Evolutionary conservation across 2,113 vertebrate genomes (phyloP), one percentile per base, ranked within the genome.

Genomic region (Chinchilla lanigera): DNA sequence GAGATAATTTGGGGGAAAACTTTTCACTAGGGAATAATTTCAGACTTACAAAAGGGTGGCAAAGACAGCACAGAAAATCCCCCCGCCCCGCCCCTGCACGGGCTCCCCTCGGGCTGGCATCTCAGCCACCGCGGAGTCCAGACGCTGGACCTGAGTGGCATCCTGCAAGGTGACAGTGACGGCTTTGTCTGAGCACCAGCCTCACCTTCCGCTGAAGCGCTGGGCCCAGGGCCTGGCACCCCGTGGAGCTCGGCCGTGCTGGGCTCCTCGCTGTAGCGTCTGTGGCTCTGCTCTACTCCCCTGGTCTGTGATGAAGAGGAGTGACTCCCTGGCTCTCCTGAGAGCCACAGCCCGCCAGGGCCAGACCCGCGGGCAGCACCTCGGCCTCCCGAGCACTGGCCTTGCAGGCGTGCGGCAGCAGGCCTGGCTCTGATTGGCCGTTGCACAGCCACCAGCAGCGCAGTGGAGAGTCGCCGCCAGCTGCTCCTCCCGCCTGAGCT

Each of bases 381-480:
- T 24, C 10, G 6, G 9, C 8, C 52, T 20, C 8, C n/a, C 35
- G 13, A 26, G 41, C 1, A 24, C 71, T 28, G 38, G 24, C 41
- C 19, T 26, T 26, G 41, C 10, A 3, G 65, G 33, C 17, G 65
- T 69, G 60, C 0, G 35, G 65, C 65, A 26, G 24, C 71, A 28
- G 38, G 41, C 11, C 65, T n/a, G 35, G 20, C n/a, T 41, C 86
- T 54, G 56, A 1, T 12, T 38, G 5, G 7, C 41, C 26, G 0
- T 20, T n/a, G 80, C 52, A 6, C 4, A 11, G 35, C 78, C 20
- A 4, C 4, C 3, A 3, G 63, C 9, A 30, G 56, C 5, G 0
- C 69, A 41, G 38, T 22, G 47, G 33, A 80, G 20, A 61, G 56
- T 61, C 38, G 28, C 6, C 2, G 4, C 35, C 0, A 0, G 24